These are phyloP conservation scores for Okamejei kenojei DNA, from an alignment of 2,797 vertebrate genomes.

Conservation along the genomic window DNA sequence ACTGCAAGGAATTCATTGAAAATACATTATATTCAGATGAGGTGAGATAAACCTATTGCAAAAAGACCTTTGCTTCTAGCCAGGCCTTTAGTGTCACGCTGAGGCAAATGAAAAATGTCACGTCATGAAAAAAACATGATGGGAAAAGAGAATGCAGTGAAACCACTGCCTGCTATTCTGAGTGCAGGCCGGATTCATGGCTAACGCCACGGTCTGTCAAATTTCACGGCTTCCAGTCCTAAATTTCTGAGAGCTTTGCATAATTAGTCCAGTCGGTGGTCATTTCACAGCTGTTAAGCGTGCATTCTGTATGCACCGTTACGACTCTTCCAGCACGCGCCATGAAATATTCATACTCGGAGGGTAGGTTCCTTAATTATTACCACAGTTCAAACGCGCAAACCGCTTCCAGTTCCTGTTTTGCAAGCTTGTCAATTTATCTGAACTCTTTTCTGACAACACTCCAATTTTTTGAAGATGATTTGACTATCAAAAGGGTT, in stretches of 20 bases:
- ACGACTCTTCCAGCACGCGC: conserved; percentile 55
- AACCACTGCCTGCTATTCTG: conserved; percentile 42
- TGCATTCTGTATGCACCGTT: conserved; percentile 46
- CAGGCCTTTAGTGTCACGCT: background rate
- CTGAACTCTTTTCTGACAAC: conserved; percentile 22
- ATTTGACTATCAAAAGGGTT: background rate
- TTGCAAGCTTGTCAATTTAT: conserved; percentile 37
- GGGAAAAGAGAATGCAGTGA: conserved; percentile 43
- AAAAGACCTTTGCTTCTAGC: background rate
- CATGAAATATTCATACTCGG: conserved; percentile 79
- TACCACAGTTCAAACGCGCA: conserved; percentile 54
- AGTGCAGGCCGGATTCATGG: conserved; percentile 57
- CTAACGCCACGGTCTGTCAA: conserved; percentile 58
- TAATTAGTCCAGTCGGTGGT: conserved; percentile 55
- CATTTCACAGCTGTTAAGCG: conserved; percentile 55
- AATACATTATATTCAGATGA: conserved; percentile 19
- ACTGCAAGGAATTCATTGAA: background rate
- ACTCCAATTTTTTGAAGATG: conserved; percentile 1
- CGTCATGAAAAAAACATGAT: conserved; percentile 40
- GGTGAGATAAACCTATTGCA: background rate
- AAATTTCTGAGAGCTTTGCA: conserved; percentile 56
- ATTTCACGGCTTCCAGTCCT: conserved; percentile 47
- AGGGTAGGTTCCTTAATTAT: conserved; percentile 66
- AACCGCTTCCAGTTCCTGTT: conserved; percentile 48
- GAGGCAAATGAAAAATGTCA: conserved; percentile 37